Percentiles rank a stretch among this genome's conserved stretches.
phyloP scores from a whole-genome alignment of 2,797 vertebrate species.

The Scolopax bukidnonensis region DNA sequence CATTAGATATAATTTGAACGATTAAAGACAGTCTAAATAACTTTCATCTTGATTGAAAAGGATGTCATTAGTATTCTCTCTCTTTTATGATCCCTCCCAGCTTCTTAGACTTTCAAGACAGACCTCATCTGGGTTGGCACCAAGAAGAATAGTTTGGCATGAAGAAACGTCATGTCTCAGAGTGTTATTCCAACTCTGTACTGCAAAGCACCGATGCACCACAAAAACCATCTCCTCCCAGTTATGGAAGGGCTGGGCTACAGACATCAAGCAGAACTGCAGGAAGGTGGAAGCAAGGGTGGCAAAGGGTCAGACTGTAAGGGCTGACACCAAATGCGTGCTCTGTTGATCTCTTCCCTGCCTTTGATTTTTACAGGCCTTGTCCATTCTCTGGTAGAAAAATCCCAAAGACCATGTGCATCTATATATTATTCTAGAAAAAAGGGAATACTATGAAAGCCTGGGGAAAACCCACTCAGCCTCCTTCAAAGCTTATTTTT shows the following conservation, averaged over 20 bases:
- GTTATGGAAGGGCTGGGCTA: not conserved
- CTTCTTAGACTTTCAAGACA: not conserved
- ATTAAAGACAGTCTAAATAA: not conserved
- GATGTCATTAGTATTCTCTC: not conserved
- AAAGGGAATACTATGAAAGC: not conserved
- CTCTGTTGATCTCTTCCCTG: not conserved
- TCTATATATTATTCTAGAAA: not conserved
- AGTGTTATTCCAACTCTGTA: not conserved
- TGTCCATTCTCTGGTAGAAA: not conserved
- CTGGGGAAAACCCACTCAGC: not conserved
- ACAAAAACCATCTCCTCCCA: not conserved
- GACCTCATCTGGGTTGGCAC: not conserved
- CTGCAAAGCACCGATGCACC: not conserved
- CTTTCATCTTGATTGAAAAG: not conserved
- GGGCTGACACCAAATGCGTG: not conserved
- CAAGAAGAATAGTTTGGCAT: not conserved
- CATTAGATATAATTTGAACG: not conserved
- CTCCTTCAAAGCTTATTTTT: not conserved
- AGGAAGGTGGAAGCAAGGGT: not conserved
- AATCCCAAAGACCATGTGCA: not conserved
- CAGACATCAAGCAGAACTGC: not conserved
- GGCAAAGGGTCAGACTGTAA: not conserved
- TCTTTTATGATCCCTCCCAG: not conserved
- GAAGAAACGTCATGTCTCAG: not conserved
- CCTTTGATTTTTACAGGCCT: not conserved